Evolutionary conservation across 2,888 invertebrate species (phyloP), one percentile per base, ranked within the genome.

Genomic region (Torymus tubicola): DNA sequence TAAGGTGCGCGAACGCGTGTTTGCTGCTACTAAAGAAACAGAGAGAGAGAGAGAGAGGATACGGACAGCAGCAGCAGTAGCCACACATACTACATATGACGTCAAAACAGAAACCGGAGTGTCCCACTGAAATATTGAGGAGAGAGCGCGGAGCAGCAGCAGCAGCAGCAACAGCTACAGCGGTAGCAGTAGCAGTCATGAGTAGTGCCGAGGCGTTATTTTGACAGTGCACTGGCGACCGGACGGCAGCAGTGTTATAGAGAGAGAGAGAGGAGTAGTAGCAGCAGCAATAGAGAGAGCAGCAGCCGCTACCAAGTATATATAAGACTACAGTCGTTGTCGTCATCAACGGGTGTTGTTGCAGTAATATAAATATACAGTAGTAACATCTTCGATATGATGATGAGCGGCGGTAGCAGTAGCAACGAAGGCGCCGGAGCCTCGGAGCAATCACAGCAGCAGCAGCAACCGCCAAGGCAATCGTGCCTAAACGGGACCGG

Each of bases 51-150:
- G 18, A 60, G 24, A 71, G 61, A 61, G 21, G 68, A 55, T 1
- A 71, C 57, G 52, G 42, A 8, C 42, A 42, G 10, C 42, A 42
- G 42, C 10, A 42, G 42, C 8, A 42, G 31, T 8, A 31, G 42
- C 42, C 42, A 42, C 42, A 42, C 42, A 42, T 31, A 31, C 31
- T 72, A 77, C 72, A 73, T 79, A 81, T 81, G 81, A 81, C 81
- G 81, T 81, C 81, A 79, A 81, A 79, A 79, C 81, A 81, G 81
- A 81, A 79, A 81, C 72, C 76, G 76, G 80, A 80, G 80, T 80
- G 80, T 61, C 80, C 76, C 71, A 67, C 65, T 71, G 79, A 74
- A 70, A 70, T 64, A 74, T 64, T 74, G 31, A 55, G 71, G 71
- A 71, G 71, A 70, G 75, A 76, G 70, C 57, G 58, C 73, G 55